phyloP scores from a whole-genome alignment of 2,797 vertebrate genomes.

The Myiotriccus ornatus region DNA sequence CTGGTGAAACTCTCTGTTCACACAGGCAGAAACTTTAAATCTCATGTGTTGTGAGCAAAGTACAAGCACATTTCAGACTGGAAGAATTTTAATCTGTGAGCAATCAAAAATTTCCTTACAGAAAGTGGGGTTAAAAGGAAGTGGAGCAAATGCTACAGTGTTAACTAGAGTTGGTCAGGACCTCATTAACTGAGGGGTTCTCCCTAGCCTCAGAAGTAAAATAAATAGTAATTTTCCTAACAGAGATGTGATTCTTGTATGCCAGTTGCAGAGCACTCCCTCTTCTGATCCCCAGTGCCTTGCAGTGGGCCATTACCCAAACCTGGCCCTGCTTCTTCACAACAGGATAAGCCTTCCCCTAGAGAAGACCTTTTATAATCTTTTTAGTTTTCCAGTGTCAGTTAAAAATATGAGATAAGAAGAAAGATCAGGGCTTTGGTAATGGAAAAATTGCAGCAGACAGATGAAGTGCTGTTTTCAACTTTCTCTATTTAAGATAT shows the following conservation, averaged over 20 bases:
- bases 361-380: background rate
- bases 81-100: background rate
- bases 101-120: background rate
- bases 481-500: background rate
- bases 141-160: background rate
- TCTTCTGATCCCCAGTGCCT: background rate
- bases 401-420: fast-evolving
- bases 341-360: background rate
- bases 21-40: background rate
- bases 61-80: background rate
- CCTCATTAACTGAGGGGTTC: background rate
- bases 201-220: background rate
- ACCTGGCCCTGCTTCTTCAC: background rate
- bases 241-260: background rate
- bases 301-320: background rate
- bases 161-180: background rate
- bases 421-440: background rate
- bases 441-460: background rate
- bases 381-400: background rate
- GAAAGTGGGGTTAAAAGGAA: background rate
- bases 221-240: background rate
- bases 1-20: background rate
- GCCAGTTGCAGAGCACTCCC: background rate
- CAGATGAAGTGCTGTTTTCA: background rate
- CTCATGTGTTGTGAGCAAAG: background rate